phyloP scores from a whole-genome alignment of 2,888 invertebrate genomes.

The Clivina fossor region DNA sequence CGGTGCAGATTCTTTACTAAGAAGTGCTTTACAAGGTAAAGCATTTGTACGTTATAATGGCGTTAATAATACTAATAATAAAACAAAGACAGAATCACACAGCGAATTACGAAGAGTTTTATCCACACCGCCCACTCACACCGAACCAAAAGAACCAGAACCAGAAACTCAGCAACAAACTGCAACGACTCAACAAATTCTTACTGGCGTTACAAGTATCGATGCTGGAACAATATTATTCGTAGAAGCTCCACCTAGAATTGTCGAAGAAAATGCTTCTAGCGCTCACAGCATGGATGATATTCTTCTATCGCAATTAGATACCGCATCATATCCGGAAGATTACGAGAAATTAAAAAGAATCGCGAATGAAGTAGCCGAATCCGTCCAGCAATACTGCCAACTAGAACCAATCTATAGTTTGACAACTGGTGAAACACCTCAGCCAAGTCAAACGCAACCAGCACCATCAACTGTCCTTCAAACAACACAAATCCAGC shows the following conservation, averaged over 20 bases:
- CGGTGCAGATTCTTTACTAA: constrained; percentile 68
- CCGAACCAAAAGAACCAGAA: constrained; percentile 45
- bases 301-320: constrained; percentile 67
- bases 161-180: constrained; percentile 48
- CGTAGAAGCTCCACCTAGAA: constrained; percentile 51
- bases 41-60: constrained; percentile 50
- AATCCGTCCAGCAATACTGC: constrained; percentile 73
- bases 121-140: constrained; percentile 54
- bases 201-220: constrained; percentile 51
- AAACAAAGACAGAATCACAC: constrained; percentile 48
- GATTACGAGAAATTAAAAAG: constrained; percentile 84
- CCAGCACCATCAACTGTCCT: constrained; percentile 56
- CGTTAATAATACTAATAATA: constrained; percentile 41
- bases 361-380: constrained; percentile 80
- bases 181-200: constrained; percentile 50
- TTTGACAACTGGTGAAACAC: constrained; percentile 48
- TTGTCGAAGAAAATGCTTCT: constrained; percentile 54
- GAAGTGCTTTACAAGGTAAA: constrained; percentile 83
- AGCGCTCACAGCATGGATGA: constrained; percentile 70
- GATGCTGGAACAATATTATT: constrained; percentile 50
- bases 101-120: constrained; percentile 61
- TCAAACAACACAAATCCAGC: constrained; percentile 57
- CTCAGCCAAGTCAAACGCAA: constrained; percentile 51
- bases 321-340: constrained; percentile 67
- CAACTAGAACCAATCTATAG: constrained; percentile 60